Evolutionary conservation across 2,113 vertebrate species (phyloP).

Genomic region (Bufo gargarizans): DNA sequence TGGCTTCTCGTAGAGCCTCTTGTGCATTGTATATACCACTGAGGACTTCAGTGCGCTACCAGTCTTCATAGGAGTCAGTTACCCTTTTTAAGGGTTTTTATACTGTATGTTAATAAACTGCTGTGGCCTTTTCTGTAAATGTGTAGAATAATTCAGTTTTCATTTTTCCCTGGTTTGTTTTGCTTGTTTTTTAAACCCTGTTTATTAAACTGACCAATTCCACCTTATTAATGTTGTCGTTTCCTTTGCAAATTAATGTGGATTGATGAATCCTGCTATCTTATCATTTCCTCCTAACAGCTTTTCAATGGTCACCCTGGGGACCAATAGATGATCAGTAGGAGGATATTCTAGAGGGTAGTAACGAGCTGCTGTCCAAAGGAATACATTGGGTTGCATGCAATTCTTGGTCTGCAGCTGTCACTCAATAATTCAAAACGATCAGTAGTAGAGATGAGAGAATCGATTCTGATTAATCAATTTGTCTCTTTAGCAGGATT

Average conservation of each 20-base stretch:
- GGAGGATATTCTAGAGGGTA: too few species aligned
- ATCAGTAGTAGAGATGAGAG: too few species aligned
- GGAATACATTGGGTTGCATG: too few species aligned
- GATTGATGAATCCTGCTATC: not conserved
- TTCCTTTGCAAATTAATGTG: not conserved
- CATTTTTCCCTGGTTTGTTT: slow-evolving; percentile 1
- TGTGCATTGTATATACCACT: slow-evolving; percentile 68
- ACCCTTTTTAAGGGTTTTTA: slow-evolving; percentile 74
- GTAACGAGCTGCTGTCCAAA: too few species aligned
- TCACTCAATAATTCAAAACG: too few species aligned
- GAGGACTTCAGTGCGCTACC: slow-evolving; percentile 74
- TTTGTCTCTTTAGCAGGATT: too few species aligned
- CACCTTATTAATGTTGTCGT: not conserved
- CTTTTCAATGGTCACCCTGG: too few species aligned
- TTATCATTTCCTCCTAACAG: not conserved
- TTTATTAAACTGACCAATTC: slow-evolving; percentile 29
- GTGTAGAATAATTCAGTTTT: slow-evolving; percentile 73
- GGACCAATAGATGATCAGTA: too few species aligned
- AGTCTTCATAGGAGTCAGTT: slow-evolving; percentile 66
- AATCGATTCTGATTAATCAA: too few species aligned
- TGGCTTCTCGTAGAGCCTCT: not conserved
- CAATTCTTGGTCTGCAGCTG: too few species aligned
- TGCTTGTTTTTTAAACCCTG: slow-evolving; percentile 4
- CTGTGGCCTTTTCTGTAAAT: slow-evolving; percentile 85
- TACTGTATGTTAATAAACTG: slow-evolving; percentile 77